Evolutionary conservation across 1,140 invertebrate genomes (phyloP), one percentile per base, ranked within the genome.

Genomic region (Brevipalpus yothersi): DNA sequence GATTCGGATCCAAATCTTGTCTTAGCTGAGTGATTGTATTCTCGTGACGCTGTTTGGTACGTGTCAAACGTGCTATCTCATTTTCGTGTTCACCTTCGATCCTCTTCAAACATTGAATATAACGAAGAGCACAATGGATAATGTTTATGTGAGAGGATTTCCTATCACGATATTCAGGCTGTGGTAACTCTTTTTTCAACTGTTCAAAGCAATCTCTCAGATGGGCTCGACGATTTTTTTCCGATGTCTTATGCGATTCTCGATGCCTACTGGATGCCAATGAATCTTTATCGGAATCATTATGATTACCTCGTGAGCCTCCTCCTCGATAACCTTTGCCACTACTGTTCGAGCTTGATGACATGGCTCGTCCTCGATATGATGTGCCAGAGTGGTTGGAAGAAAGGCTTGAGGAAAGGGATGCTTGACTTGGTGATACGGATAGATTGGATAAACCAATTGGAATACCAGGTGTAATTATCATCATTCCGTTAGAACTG

Each of bases 181-280:
- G n/a, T 5, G 60, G 60, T 39, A 61, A 41, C 51, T 61, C 56
- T 23, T 51, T 41, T 53, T 58, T 61, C 45, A 61, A 53, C 19
- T 53, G 17, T 40, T 61, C 56, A 45, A 61, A 61, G 39, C 60
- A 61, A 15, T 53, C n/a, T 41, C 60, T n/a, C 23, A 61, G 41
- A 59, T 61, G 60, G 7, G 60, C 60, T 15, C 60, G 42, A 21
- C 60, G 55, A 53, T 61, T 61, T 42, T 61, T 61, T 31, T 61
- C 60, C 31, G 58, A 61, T 13, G 60, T 61, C 41, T 61, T 61
- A 54, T 61, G 60, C 56, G 58, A 17, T 41, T 61, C 60, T 21
- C 60, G 3, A 53, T 61, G 60, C 5, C 60, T 7, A 41, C 19
- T 51, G 12, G 45, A 58, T 1, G 56, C 23, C 21, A 19, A n/a